Conservation (phyloP, 2,113 vertebrate genomes). For the Onychostruthus taczanowskii region DNA sequence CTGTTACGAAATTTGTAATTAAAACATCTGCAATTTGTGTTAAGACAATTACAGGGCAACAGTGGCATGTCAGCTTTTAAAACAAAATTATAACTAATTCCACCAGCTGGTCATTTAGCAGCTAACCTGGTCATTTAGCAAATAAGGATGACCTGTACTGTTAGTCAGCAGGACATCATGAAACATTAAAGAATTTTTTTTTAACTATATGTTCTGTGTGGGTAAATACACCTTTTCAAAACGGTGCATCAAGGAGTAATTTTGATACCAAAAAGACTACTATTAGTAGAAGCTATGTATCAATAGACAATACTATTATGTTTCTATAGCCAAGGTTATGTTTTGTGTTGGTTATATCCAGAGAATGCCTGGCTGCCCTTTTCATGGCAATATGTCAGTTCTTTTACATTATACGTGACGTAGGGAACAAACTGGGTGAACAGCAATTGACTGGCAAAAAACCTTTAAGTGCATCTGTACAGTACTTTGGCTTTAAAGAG, state of each 20-base stretch:
- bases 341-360: background rate
- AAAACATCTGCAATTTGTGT: background rate
- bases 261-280: background rate
- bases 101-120: background rate
- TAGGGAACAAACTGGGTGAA: background rate
- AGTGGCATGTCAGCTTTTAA: background rate
- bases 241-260: background rate
- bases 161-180: background rate
- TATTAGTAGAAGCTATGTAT: background rate
- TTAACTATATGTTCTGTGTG: background rate
- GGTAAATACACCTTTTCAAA: background rate
- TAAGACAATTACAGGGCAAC: constrained; percentile 20
- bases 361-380: background rate
- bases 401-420: background rate
- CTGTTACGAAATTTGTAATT: background rate
- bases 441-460: background rate
- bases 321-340: background rate
- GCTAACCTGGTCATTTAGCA: background rate
- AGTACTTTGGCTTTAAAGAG: background rate
- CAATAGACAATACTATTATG: background rate
- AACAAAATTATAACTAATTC: background rate
- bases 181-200: background rate
- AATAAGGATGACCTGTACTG: background rate
- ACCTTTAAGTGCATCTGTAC: background rate
- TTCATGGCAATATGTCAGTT: background rate